Evolutionary conservation across 2,888 invertebrate species (phyloP).

Genomic region (Leptogaster cylindrica): DNA sequence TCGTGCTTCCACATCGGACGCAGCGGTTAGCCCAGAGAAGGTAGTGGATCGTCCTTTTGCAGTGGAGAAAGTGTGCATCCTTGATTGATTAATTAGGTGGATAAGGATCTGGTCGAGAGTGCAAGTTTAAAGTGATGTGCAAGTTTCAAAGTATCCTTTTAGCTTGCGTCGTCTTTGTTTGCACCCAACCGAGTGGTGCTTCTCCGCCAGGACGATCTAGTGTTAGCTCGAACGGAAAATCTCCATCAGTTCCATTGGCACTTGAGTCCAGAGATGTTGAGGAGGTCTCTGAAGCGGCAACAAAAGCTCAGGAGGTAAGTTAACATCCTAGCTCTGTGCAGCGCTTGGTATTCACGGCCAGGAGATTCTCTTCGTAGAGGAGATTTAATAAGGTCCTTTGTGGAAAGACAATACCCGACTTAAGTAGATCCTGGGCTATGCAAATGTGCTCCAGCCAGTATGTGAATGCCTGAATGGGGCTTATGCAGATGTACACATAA

Average conservation of each 20-base stretch:
- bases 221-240: conserved; percentile 3
- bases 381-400: conserved; percentile 16
- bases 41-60: background rate
- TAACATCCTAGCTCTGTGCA: background rate
- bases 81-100: background rate
- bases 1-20: background rate
- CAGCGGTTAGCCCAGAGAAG: background rate
- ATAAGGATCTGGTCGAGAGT: background rate
- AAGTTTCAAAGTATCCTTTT: conserved; percentile 8
- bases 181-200: background rate
- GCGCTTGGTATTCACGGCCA: background rate
- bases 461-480: background rate
- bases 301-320: conserved; percentile 18
- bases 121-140: conserved; percentile 15
- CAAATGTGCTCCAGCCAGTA: background rate
- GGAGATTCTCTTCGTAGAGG: background rate
- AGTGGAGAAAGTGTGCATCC: no score
- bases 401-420: conserved; percentile 1
- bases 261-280: background rate
- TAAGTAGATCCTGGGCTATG: conserved; percentile 10
- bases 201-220: background rate
- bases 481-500: conserved; percentile 6
- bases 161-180: background rate
- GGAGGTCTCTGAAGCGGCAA: background rate
- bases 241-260: background rate